Conservation (phyloP, 2,888 invertebrate species). For the Synergus gifuensis region DNA sequence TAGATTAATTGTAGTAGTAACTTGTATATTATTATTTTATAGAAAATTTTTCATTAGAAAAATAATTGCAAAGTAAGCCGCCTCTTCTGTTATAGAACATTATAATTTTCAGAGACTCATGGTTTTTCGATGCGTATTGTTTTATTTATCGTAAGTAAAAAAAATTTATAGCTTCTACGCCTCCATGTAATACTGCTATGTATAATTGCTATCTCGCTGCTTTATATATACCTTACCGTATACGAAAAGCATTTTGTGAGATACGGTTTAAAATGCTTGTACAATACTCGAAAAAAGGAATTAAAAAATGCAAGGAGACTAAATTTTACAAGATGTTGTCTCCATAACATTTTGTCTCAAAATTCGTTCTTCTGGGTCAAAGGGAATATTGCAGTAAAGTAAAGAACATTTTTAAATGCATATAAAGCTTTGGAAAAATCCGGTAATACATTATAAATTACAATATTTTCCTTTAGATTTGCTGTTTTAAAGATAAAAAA, state of each 20-base stretch:
- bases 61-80: neutral
- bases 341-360: too few relatives aligned
- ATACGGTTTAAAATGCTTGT: neutral
- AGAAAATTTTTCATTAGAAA: neutral
- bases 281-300: neutral
- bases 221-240: conserved; percentile 1
- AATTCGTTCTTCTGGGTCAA: too few relatives aligned
- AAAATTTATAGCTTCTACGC: neutral
- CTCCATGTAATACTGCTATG: neutral
- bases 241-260: neutral
- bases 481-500: neutral
- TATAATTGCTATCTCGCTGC: conserved; percentile 6
- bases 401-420: neutral
- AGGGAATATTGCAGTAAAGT: neutral
- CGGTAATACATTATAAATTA: neutral
- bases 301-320: neutral
- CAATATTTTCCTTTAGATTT: neutral
- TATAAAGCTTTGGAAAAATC: neutral
- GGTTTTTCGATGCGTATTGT: too few relatives aligned
- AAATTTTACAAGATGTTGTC: neutral
- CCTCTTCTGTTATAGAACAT: too few relatives aligned
- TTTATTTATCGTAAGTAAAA: too few relatives aligned
- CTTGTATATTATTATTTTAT: neutral
- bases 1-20: neutral
- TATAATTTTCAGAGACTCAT: too few relatives aligned